A percentile compares a stretch with the other conserved stretches of the same genome.
These are phyloP conservation scores for Linyphia triangularis DNA, from an alignment of 2,888 invertebrate genomes.

Conservation along the genomic window DNA sequence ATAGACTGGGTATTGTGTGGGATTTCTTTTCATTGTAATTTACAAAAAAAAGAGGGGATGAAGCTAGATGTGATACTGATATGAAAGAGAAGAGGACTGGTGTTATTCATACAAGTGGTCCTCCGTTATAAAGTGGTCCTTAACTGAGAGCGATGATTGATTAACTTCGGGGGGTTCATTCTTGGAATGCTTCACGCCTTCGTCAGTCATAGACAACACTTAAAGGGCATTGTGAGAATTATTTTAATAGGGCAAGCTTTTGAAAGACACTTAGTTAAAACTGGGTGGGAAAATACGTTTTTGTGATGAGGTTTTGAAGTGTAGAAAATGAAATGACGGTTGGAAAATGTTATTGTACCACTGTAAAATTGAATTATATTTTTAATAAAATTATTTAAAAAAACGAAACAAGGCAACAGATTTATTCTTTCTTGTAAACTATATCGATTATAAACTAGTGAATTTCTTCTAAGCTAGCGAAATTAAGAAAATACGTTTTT, in stretches of 20 bases:
- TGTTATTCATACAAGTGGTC: conserved; percentile 5
- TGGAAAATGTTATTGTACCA: no score
- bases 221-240: neutral
- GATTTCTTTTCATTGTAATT: neutral
- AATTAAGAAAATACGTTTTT: no score
- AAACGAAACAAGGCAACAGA: no score
- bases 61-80: conserved; percentile 34
- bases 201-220: neutral
- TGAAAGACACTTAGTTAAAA: neutral
- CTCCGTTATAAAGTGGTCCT: neutral
- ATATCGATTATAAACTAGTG: no score
- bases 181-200: conserved; percentile 32
- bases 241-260: neutral
- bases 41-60: neutral
- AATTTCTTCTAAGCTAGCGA: no score
- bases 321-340: neutral
- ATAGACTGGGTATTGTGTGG: no score
- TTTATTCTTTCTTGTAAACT: no score
- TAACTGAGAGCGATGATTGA: conserved; percentile 18
- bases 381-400: no score
- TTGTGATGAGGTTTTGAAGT: neutral
- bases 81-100: neutral
- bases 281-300: neutral
- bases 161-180: neutral
- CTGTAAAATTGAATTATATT: no score